These are phyloP conservation scores for Sebastes iracundus DNA, from an alignment of 2,797 vertebrate species.

Conservation along the genomic window DNA sequence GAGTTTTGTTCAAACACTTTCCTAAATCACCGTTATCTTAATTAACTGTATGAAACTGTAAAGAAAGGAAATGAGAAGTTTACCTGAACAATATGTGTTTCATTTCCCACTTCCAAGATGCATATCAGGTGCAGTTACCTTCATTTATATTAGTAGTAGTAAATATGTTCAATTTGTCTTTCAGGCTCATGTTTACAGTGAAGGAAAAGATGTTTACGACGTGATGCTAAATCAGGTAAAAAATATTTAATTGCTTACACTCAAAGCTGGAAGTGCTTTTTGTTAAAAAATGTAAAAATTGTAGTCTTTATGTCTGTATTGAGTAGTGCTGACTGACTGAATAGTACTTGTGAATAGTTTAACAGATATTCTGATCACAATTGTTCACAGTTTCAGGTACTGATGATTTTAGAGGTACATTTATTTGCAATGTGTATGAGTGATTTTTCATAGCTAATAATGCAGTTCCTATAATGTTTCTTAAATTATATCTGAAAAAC, in stretches of 20 bases:
- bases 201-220: slow-evolving; percentile 88
- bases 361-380: background rate
- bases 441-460: background rate
- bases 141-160: background rate
- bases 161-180: slow-evolving; percentile 1
- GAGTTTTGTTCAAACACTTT: background rate
- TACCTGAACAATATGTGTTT: background rate
- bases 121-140: background rate
- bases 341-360: background rate
- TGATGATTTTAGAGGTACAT: background rate
- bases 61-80: background rate
- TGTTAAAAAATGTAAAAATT: background rate
- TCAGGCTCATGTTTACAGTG: slow-evolving; percentile 89
- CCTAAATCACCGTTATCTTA: background rate
- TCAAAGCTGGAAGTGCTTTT: background rate
- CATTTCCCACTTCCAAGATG: background rate
- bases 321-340: background rate
- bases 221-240: slow-evolving; percentile 93
- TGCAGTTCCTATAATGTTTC: too few species aligned
- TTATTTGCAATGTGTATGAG: background rate
- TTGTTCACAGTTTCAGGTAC: background rate
- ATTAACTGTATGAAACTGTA: background rate
- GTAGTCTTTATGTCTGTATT: background rate
- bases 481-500: background rate
- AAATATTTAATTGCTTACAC: background rate